Evolutionary conservation across 2,797 vertebrate species (phyloP), one percentile per base, ranked within the genome.

Genomic region (Aulostomus chinensis): DNA sequence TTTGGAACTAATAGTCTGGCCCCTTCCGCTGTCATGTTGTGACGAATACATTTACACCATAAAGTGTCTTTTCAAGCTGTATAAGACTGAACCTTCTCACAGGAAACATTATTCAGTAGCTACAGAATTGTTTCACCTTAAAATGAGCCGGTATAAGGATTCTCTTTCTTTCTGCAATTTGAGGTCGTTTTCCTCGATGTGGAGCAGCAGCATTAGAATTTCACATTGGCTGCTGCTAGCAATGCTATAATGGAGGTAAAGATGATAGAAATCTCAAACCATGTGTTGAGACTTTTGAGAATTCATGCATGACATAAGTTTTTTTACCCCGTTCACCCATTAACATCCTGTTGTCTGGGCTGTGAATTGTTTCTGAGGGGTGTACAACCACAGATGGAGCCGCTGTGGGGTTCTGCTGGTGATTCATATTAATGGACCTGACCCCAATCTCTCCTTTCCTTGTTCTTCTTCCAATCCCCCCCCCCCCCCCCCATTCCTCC

Each of bases 341-440:
- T 73, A 80, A 69, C 62, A 68, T 59, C 67, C 57, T 35, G 57
- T 79, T 76, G 66, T 75, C 68, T 43, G 9, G 68, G 40, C 56
- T 72, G 63, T 63, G 68, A 80, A 78, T 83, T 61, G 76, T 78
- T 80, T 68, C 65, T 74, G 74, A 65, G 73, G 13, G 16, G 48
- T 54, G 62, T 62, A 67, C 52, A 32, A 46, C 70, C 73, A 75
- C 75, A 86, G 84, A 86, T 86, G 78, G 84, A 78, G 78, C 82
- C 81, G 33, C 85, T 71, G 78, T 82, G 80, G 80, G 83, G 76
- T 78, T 86, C 78, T 81, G 78, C 76, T 81, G 67, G 73, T 86
- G 86, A 91, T 88, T 90, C 71, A 85, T 88, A 81, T 89, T 86
- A 80, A 86, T 86, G 78, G 81, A 34, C 62, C 69, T 83, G 80